Conservation (phyloP, 1,140 invertebrate genomes). For the Bombus pascuorum region DNA sequence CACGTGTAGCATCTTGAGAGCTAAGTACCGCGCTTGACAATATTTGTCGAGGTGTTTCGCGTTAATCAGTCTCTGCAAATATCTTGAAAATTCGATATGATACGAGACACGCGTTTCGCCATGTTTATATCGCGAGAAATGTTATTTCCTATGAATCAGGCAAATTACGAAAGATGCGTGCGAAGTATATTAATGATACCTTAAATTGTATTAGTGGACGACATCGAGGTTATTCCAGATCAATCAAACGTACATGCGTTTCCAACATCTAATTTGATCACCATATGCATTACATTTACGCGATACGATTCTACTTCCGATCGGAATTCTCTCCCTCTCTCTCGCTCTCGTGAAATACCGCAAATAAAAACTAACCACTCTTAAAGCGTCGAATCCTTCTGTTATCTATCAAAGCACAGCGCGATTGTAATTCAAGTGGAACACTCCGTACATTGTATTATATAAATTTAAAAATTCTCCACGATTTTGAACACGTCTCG, state of each 20-base stretch:
- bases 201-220: neutral
- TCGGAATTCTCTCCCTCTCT: neutral
- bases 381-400: neutral
- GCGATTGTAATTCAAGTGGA: too few relatives aligned
- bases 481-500: too few relatives aligned
- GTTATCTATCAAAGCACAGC: neutral
- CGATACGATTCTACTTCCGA: neutral
- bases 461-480: too few relatives aligned
- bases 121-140: neutral
- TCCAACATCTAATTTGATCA: neutral
- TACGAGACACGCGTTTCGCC: neutral
- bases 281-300: neutral
- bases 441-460: neutral
- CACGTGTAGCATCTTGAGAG: neutral
- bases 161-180: neutral
- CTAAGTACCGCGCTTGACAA: neutral
- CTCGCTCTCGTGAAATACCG: neutral
- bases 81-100: neutral
- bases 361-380: neutral
- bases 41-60: neutral
- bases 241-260: neutral
- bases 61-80: neutral
- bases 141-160: neutral
- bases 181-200: neutral
- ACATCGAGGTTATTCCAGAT: neutral